Evolutionary conservation across 92 coral and sea anemone genomes (phyloP), one percentile per base, ranked within the genome.

Genomic region (Parazoanthus darwini): DNA sequence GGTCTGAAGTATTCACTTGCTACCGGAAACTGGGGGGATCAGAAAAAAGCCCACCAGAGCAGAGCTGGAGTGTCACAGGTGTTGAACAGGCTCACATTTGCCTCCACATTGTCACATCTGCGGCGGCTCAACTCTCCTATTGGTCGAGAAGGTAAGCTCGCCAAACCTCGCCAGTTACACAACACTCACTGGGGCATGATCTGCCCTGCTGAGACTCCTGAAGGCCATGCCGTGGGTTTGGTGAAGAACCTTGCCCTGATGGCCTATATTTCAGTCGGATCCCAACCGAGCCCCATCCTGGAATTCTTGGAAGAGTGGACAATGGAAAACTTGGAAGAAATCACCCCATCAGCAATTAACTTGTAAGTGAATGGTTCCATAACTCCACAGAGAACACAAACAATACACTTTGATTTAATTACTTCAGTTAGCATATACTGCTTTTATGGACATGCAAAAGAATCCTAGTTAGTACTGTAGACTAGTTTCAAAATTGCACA

Each of bases 221-320:
- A 97, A 74, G 99, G 99, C 1, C 99, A 97, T 89, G 99, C 99
- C 48, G 99, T 97, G 33, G 99, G 99, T 6, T 91, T 97, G 73
- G 99, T 97, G 65, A 97, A 97, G 95, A 97, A 97, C 91, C 88
- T 97, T 54, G 99, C 99, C 39, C 88, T 97, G 88, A 97, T 97
- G 99, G 99, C 99, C 15, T 97, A 97, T 80, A 97, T 97, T 51
- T 97, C 99, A 37, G 99, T 97, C 39, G 99, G 99, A 26, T 97
- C 99, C 71, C 99, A 95, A 75, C 99, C 99, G 54, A 97, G 99
- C 72, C 99, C 99, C 22, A 97, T 97, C 89, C 81, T 97, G 84
- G 99, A 97, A 93, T 97, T 97, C 89, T 91, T 97, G 98, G 99
- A 97, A 89, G 99, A 97, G 78, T 97, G 99, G 99, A 97, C 99